A percentile compares a stretch with the other conserved stretches of the same genome.
Evolutionary conservation across 2,888 invertebrate genomes (phyloP).

Genomic region (Cheilosia pagana): DNA sequence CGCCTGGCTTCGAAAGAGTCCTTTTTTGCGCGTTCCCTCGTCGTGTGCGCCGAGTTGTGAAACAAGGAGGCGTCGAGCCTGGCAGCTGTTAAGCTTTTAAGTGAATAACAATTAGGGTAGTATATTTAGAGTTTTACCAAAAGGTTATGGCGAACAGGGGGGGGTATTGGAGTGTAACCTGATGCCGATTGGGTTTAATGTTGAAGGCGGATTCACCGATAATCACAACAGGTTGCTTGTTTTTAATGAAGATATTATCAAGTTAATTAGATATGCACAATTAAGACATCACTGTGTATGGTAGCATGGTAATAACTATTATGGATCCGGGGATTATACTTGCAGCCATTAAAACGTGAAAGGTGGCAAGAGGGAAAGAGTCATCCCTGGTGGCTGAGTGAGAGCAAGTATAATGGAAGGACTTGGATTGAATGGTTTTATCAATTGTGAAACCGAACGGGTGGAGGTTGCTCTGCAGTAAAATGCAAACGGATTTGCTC

Average conservation of each 20-base stretch:
- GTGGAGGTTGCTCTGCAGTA: too few relatives aligned
- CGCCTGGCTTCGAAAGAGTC: slow-evolving; percentile 26
- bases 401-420: too few relatives aligned
- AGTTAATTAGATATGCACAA: slow-evolving; percentile 61
- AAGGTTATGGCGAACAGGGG: slow-evolving; percentile 15
- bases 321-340: not conserved
- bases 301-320: not conserved
- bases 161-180: slow-evolving; percentile 32
- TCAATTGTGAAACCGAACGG: too few relatives aligned
- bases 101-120: slow-evolving; percentile 74
- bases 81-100: slow-evolving; percentile 74
- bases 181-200: slow-evolving; percentile 58
- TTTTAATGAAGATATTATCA: slow-evolving; percentile 71
- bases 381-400: too few relatives aligned
- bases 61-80: slow-evolving; percentile 69
- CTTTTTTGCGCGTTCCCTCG: slow-evolving; percentile 31
- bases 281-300: slow-evolving; percentile 2
- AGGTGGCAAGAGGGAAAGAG: not conserved
- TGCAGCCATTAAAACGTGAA: not conserved
- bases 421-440: too few relatives aligned
- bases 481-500: too few relatives aligned
- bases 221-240: slow-evolving; percentile 67
- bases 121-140: slow-evolving; percentile 54
- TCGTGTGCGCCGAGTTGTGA: slow-evolving; percentile 66
- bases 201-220: slow-evolving; percentile 59